Evolutionary conservation across 2,888 invertebrate species (phyloP).

Genomic region (Taphrorychus bicolor): DNA sequence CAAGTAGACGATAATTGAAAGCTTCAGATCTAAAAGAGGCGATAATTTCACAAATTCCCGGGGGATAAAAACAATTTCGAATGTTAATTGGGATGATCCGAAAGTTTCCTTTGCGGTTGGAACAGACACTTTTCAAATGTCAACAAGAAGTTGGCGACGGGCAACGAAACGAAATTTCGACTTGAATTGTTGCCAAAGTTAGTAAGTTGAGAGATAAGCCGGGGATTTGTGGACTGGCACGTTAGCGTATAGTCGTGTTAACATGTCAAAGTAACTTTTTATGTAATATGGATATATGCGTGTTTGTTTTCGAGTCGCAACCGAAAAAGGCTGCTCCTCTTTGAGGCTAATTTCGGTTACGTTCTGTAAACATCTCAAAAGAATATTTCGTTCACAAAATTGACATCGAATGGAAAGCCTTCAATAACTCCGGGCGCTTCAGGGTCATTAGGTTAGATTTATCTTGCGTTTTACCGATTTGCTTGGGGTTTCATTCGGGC

Average conservation of each 20-base stretch:
- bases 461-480: constrained; percentile 34
- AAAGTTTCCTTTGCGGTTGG: neutral
- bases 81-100: neutral
- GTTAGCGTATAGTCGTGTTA: neutral
- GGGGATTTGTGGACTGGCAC: constrained; percentile 4
- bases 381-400: neutral
- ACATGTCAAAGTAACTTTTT: neutral
- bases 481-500: constrained; percentile 21
- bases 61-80: neutral
- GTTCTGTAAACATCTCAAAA: no score
- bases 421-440: constrained; percentile 21
- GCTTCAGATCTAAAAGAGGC: neutral
- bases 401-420: constrained; percentile 2
- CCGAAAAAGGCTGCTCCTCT: neutral
- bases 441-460: constrained; percentile 28
- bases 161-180: neutral
- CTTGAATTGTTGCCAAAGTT: constrained; percentile 9
- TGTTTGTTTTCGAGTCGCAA: no score
- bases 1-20: no score
- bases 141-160: constrained; percentile 1
- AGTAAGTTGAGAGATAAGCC: constrained; percentile 2
- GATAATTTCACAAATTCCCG: neutral
- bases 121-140: constrained; percentile 20
- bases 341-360: neutral
- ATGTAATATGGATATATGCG: neutral